Percentiles rank a stretch among this genome's conserved stretches.
These are phyloP conservation scores for Neotoxoptera formosana DNA, from an alignment of 1,140 invertebrate genomes.

Conservation along the genomic window DNA sequence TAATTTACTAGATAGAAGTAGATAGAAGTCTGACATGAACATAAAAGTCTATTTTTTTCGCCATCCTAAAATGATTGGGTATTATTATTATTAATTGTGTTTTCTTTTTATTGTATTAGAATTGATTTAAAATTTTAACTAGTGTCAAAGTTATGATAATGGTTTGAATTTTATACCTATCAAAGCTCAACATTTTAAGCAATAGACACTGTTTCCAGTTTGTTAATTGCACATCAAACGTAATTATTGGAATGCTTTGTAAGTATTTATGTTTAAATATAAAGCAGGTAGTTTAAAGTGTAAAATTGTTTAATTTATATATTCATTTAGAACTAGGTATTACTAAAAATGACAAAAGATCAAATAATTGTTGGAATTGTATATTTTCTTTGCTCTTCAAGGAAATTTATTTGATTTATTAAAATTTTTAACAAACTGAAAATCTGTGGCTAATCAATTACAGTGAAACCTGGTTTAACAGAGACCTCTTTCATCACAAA, in stretches of 20 bases:
- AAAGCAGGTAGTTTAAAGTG: background rate
- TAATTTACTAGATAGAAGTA: no score
- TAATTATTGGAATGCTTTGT: background rate
- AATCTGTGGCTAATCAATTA: background rate
- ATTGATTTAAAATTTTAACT: background rate
- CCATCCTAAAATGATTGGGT: no score
- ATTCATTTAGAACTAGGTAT: background rate
- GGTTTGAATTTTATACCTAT: background rate
- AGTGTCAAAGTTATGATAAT: background rate
- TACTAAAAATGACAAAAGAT: fast-evolving
- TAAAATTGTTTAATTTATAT: background rate
- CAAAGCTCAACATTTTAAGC: background rate
- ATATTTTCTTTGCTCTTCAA: background rate
- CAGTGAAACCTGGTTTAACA: no score
- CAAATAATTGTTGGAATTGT: background rate
- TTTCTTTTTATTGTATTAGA: no score
- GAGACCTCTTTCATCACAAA: background rate
- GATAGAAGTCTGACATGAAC: no score
- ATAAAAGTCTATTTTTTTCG: no score
- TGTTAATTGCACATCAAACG: background rate
- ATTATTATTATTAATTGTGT: no score
- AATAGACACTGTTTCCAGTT: background rate
- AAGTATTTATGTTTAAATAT: background rate
- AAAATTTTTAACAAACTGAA: background rate
- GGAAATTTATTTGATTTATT: background rate